Evolutionary conservation across 1,140 invertebrate species (phyloP).

Genomic region (Planococcus citri): DNA sequence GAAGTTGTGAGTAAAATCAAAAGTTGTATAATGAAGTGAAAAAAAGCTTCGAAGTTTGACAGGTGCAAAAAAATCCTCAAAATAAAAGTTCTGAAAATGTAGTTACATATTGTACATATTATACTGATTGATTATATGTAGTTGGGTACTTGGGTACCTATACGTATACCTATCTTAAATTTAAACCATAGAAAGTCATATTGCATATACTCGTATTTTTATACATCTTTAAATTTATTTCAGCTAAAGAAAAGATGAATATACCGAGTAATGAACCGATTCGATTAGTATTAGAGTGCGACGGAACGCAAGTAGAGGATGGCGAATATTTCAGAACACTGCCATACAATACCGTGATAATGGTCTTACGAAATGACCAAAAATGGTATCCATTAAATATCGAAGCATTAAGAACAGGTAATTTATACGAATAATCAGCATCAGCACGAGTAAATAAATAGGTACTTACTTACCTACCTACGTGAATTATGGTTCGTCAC

Average conservation of each 20-base stretch:
- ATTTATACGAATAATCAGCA: constrained; percentile 28
- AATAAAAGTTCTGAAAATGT: too few relatives aligned
- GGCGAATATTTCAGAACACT: constrained; percentile 84
- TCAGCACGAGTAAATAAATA: not conserved
- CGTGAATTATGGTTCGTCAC: not conserved
- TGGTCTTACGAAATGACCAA: constrained; percentile 74
- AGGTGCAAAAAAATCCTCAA: too few relatives aligned
- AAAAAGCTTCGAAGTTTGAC: too few relatives aligned
- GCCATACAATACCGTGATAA: constrained; percentile 76
- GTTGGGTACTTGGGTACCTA: too few relatives aligned
- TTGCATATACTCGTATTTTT: too few relatives aligned
- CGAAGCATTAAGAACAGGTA: constrained; percentile 83
- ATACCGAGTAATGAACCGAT: constrained; percentile 68
- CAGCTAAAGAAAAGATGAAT: constrained; percentile 79
- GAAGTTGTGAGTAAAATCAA: too few relatives aligned
- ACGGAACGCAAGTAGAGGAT: constrained; percentile 91
- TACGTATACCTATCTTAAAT: too few relatives aligned
- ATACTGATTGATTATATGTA: too few relatives aligned
- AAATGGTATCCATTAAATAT: constrained; percentile 81
- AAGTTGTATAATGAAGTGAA: too few relatives aligned
- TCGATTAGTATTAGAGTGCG: constrained; percentile 76
- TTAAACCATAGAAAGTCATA: too few relatives aligned
- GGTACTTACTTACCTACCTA: not conserved
- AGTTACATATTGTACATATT: too few relatives aligned
- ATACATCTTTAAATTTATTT: too few relatives aligned